phyloP scores from a whole-genome alignment of 2,888 invertebrate species.

The Tenodera sinensis region DNA sequence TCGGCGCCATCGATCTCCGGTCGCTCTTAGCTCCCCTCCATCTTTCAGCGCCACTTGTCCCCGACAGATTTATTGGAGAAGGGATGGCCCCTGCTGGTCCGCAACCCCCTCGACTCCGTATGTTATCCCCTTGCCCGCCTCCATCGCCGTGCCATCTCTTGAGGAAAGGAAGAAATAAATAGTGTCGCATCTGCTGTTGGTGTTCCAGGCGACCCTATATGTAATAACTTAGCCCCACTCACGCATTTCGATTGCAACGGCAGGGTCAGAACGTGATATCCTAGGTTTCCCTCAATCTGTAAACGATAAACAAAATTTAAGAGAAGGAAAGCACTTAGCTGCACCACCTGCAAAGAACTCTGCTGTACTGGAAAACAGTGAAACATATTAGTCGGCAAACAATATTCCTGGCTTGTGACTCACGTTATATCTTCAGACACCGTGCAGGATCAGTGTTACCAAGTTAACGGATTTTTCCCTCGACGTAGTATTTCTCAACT shows the following conservation, averaged over 20 bases:
- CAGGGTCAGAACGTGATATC: neutral
- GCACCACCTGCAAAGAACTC: neutral
- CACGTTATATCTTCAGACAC: too few relatives aligned
- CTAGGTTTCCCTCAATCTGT: neutral
- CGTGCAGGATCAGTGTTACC: too few relatives aligned
- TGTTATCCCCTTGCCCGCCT: neutral
- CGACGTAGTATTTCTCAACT: too few relatives aligned
- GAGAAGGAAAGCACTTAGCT: neutral
- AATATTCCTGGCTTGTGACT: too few relatives aligned
- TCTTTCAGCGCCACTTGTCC: slow-evolving; percentile 30
- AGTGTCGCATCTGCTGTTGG: neutral
- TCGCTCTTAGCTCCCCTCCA: neutral
- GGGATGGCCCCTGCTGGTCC: neutral
- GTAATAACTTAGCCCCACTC: neutral
- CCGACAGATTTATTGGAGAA: slow-evolving; percentile 27
- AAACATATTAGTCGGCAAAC: neutral
- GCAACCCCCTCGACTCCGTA: neutral
- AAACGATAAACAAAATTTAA: neutral
- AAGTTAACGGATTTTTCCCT: too few relatives aligned
- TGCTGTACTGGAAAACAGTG: neutral
- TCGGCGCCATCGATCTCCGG: neutral
- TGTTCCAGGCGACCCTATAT: neutral
- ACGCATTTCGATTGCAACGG: neutral
- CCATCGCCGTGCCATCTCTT: slow-evolving; percentile 12
- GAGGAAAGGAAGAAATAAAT: neutral